Base-by-base conservation (phyloP, 2,888 invertebrate species). In the Sarcophaga variegata region DNA sequence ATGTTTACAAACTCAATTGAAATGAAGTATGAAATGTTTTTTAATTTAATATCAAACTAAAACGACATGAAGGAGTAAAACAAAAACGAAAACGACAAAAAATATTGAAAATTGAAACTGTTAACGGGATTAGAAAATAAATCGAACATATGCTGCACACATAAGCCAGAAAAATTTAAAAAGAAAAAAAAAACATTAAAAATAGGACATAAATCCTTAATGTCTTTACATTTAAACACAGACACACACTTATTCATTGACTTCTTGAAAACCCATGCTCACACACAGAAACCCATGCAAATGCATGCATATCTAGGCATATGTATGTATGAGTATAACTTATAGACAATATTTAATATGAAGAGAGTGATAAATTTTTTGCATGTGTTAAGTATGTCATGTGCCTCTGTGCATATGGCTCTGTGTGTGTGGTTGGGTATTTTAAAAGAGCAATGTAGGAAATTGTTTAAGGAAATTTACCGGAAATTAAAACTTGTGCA, bases 391-490 rank as follows among this genome's bases (percentile, higher is more conserved):
- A 37, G 37, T 37, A 37, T 37, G 37, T 37, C 37, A 37, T 37
- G 37, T 37, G 60, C 59, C 37, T 37, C 22, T 64, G n/a, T 59
- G 8, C 8, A 22, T 62, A n/a, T 64, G 45, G 25, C 0, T 60
- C n/a, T n/a, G 4, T 4, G 45, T n/a, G 17, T 22, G 25, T 62
- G 78, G 3, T 62, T n/a, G 47, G 27, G 59, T 20, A 5, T 62
- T 6, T 78, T 67, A 83, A 84, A 70, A 80, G 62, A 77, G 72
- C 72, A 85, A 83, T 83, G 83, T 81, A 85, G 89, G 89, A 89
- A 88, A 89, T 89, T 89, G 89, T 86, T 89, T 83, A 89, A 89
- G 89, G 89, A 89, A 89, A 89, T 89, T 89, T 87, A 86, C 88
- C 89, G 89, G 89, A 89, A 89, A 89, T 89, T 89, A 89, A 89